Base-by-base conservation (phyloP, 37 sponge, comb jelly and placozoan genomes). In the Cliona cf. orientalis region DNA sequence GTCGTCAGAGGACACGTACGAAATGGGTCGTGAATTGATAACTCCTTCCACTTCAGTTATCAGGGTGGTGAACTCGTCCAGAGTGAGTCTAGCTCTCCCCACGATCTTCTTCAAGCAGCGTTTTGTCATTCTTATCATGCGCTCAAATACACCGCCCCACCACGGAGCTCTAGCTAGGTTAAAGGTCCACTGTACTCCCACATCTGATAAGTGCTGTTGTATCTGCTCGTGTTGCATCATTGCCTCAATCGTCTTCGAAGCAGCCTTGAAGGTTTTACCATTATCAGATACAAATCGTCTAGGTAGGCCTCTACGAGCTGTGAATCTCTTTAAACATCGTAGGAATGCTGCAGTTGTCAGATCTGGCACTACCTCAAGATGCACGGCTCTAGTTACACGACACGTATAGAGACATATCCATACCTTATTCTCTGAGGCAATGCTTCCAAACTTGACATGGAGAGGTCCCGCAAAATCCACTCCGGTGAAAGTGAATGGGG, bases 381-480 rank as follows among this genome's bases (percentile, higher is more conserved):
- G 71, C 32, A 72, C 63, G 22, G 72, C 72, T 57, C 73, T 58
- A n/a, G 72, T 82, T 12, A 82, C 82, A 72, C 33, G 72, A 36
- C 82, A 82, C 5, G 82, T 82, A 36, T 58, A 82, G n/a, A 82
- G 61, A 37, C 41, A 58, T 25, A 61, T 72, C 73, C 71, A 80
- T 26, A 69, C 80, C 69, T 66, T 79, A 7, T 43, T 44, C 38
- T 26, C 25, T 35, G 35, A 19, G 33, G 57, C 17, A 19, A 23
- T 22, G n/a, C 41, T 36, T 37, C 35, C 26, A 21, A 40, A 33
- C 4, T 28, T 49, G 23, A 72, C 55, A 44, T 22, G 9, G 9
- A 72, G 73, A 7, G 73, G 73, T 28, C 53, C 73, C 42, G 76
- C 76, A 75, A 75, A 75, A 41, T 75, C 60, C 28, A 75, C 75